Evolutionary conservation across 2,113 vertebrate species (phyloP), one percentile per base, ranked within the genome.

Genomic region (Chaenogobius annularis): DNA sequence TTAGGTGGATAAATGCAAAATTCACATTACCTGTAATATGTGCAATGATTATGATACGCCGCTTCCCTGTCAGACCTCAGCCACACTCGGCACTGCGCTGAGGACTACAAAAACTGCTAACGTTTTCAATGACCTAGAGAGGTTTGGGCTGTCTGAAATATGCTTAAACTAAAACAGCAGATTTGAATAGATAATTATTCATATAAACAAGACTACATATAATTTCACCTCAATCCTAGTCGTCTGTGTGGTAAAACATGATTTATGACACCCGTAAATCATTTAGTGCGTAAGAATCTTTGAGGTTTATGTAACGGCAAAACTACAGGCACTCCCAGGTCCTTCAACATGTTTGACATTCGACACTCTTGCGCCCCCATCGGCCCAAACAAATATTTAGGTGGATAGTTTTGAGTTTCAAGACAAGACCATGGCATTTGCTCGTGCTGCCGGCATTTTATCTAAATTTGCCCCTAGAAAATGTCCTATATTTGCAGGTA

Each of bases 71-170:
- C 79, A 74, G 31, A 82, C 63, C 68, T 66, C 66, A 5, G 50
- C 22, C 62, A 66, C 11, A 12, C 11, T 37, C 75, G 3, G 2
- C 23, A 22, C 62, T 55, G 2, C 15, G 58, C 58, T 61, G 15
- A 20, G 82, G 26, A 89, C 80, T 86, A 90, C 89, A 90, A 86
- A 75, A 75, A 2, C 31, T 20, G 43, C 35, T 26, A n/a, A 23
- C 52, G 44, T 17, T 37, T 23, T 23, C 5, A 78, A 82, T 82
- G 87, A 88, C 90, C 88, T 62, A 31, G 0, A 0, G 5, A 0
- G 4, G 0, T 44, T 0, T 17, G 44, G 40, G 87, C 20, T 70
- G 81, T 0, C 76, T 31, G 10, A 55, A 22, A 10, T 22, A 13
- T 81, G 90, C 92, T 90, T 78, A 77, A 76, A 37, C 3, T 23